These are phyloP conservation scores for Diplosoma virens DNA, from an alignment of 23 tunicate species.

Conservation along the genomic window DNA sequence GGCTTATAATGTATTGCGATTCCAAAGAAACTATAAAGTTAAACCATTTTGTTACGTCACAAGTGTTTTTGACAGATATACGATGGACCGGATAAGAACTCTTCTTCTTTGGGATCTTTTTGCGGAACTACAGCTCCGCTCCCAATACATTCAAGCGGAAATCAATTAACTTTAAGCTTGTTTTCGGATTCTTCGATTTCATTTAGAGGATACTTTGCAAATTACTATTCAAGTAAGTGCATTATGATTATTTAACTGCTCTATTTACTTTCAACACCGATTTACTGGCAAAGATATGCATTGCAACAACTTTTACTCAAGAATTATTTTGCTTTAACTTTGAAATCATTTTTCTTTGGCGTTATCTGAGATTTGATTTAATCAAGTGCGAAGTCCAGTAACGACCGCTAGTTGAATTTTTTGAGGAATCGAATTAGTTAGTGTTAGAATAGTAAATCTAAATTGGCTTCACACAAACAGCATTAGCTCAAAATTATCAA, in stretches of 20 bases:
- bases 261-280: not conserved
- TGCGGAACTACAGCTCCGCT: constrained; percentile 57
- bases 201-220: constrained; percentile 54
- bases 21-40: not conserved
- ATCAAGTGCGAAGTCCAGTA: too few species aligned
- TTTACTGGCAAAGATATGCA: too few species aligned
- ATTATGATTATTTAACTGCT: not conserved
- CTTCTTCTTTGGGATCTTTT: constrained; percentile 50
- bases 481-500: too few species aligned
- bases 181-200: constrained; percentile 54
- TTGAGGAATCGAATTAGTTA: too few species aligned
- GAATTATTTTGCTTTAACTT: too few species aligned
- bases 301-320: too few species aligned
- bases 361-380: too few species aligned
- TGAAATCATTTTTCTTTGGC: too few species aligned
- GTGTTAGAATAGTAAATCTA: too few species aligned
- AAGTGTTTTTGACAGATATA: constrained; percentile 34
- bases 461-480: too few species aligned
- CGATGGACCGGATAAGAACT: constrained; percentile 43
- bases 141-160: constrained; percentile 38
- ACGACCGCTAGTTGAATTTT: too few species aligned
- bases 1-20: not conserved
- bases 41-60: not conserved
- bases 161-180: constrained; percentile 49
- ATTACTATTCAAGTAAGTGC: constrained; percentile 44